Evolutionary conservation across 2,113 vertebrate species (phyloP).

Genomic region (Silurus glanis): DNA sequence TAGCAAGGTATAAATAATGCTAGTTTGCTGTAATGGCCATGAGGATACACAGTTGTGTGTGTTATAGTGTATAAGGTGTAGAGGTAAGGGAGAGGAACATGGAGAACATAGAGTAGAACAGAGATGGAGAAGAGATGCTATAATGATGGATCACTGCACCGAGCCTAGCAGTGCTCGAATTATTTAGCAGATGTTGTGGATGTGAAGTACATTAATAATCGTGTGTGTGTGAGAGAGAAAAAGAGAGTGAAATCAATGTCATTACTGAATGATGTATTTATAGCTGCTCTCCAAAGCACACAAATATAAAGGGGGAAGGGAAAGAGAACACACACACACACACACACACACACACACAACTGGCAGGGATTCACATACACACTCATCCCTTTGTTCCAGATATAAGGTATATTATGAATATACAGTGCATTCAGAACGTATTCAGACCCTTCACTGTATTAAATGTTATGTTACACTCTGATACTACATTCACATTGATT

Average conservation of each 20-base stretch:
- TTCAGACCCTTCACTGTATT: no score
- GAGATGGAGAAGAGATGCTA: conserved; percentile 75
- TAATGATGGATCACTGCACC: conserved; percentile 72
- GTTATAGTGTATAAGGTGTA: background rate
- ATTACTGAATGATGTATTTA: background rate
- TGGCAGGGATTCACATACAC: background rate
- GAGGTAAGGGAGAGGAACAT: background rate
- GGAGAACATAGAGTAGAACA: conserved; percentile 20
- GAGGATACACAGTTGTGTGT: background rate
- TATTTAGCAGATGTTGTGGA: conserved; percentile 83
- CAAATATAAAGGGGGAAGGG: background rate
- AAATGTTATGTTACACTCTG: no score
- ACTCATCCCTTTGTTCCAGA: background rate
- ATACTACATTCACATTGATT: no score
- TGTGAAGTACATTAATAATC: conserved; percentile 74
- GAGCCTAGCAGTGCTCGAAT: conserved; percentile 33
- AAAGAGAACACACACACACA: background rate
- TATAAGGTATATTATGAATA: background rate
- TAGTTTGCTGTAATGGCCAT: background rate
- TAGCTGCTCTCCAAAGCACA: background rate
- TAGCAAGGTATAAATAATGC: background rate
- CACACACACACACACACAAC: background rate
- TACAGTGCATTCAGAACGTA: background rate
- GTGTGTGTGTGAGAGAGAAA: conserved; percentile 45
- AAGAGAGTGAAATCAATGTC: background rate